Evolutionary conservation across 2,797 vertebrate species (phyloP).

Genomic region (Tragopan temminckii): DNA sequence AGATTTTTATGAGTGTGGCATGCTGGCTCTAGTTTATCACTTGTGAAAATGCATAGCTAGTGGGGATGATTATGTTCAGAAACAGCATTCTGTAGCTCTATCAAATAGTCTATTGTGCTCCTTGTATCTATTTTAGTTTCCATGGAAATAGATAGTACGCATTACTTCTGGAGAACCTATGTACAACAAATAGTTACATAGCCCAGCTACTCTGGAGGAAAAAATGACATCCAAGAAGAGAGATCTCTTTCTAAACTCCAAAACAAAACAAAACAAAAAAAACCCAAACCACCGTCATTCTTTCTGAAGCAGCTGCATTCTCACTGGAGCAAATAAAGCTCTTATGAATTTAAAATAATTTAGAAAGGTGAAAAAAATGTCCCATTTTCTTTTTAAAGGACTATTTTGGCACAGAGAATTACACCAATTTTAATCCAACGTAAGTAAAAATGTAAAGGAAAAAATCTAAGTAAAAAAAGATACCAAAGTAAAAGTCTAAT

Average conservation of each 20-base stretch:
- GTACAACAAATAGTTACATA: not conserved
- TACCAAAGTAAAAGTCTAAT: not conserved
- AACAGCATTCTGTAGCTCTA: too few relatives aligned
- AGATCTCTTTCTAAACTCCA: not conserved
- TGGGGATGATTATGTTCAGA: too few relatives aligned
- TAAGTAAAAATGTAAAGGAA: not conserved
- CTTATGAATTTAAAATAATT: not conserved
- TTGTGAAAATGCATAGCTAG: too few relatives aligned
- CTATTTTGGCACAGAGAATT: not conserved
- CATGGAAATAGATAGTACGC: too few relatives aligned
- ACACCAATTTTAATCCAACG: not conserved
- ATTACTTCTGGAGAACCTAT: too few relatives aligned
- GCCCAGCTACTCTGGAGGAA: not conserved
- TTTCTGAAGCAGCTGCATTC: not conserved
- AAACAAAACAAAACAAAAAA: not conserved
- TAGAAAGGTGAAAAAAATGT: not conserved
- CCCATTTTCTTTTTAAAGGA: not conserved
- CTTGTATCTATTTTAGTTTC: too few relatives aligned
- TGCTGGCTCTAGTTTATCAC: too few relatives aligned
- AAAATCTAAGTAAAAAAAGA: not conserved
- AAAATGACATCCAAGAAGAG: not conserved
- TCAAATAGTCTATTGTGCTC: too few relatives aligned
- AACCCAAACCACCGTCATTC: not conserved
- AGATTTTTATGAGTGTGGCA: too few relatives aligned
- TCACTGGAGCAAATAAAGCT: not conserved